phyloP scores from a whole-genome alignment of 2,888 invertebrate genomes.

The Acronicta alni region DNA sequence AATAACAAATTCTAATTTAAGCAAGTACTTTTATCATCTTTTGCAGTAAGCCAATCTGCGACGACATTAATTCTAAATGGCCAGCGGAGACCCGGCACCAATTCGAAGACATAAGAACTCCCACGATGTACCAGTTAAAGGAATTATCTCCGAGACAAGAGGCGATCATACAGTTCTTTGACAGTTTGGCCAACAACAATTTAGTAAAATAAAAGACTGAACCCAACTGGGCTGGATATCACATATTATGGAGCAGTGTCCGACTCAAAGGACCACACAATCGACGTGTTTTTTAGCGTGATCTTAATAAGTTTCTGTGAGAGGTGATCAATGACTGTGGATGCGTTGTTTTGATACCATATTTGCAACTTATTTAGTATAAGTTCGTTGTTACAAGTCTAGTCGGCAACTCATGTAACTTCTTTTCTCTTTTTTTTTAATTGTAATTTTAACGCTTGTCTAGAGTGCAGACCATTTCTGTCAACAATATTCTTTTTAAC shows the following conservation, averaged over 20 bases:
- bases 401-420: conserved; percentile 32
- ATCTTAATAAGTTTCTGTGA: neutral
- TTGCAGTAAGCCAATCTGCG: conserved; percentile 72
- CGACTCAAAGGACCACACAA: neutral
- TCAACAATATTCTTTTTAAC: too few species aligned
- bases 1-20: too few species aligned
- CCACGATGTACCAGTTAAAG: conserved; percentile 47
- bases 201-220: conserved; percentile 12
- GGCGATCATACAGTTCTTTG: conserved; percentile 70
- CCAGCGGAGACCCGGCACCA: conserved; percentile 54
- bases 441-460: too few species aligned
- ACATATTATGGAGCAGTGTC: conserved; percentile 8
- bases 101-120: conserved; percentile 67
- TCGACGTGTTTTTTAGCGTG: conserved; percentile 9
- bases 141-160: conserved; percentile 57
- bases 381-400: conserved; percentile 33
- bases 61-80: conserved; percentile 59
- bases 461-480: too few species aligned
- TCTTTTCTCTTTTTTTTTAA: conserved; percentile 2
- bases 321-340: conserved; percentile 1
- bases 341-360: conserved; percentile 1
- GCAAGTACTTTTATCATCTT: neutral
- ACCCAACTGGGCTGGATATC: conserved; percentile 4
- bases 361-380: conserved; percentile 27
- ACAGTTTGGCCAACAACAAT: conserved; percentile 46